Evolutionary conservation across 2,888 invertebrate genomes (phyloP), one percentile per base, ranked within the genome.

Genomic region (Sinelater perroti): DNA sequence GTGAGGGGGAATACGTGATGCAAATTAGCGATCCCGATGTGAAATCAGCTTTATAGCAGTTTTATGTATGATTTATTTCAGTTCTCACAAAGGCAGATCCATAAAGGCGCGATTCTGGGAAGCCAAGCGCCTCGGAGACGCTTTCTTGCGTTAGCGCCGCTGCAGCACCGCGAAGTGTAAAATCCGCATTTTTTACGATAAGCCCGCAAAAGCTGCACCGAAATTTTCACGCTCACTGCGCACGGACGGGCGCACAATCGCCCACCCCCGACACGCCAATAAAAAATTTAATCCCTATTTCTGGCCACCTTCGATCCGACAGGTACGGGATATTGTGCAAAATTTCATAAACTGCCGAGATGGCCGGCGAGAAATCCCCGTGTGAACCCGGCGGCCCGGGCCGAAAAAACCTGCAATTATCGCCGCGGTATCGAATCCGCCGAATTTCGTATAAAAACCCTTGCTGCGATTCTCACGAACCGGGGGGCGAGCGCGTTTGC

Each of bases 1-100:
- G 74, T 75, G 75, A 72, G 72, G 68, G 66, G 61, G 72, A 72
- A 75, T 75, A 72, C 71, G 74, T 73, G 67, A 75, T 75, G 75
- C 73, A 75, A 75, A 75, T 75, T 74, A 74, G 62, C 61, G 57
- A 63, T 63, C 42, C 60, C 61, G 60, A 64, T 61, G 62, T 67
- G 65, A 63, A 62, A 66, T 64, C 58, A 60, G 64, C 69, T 71
- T 71, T 70, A 71, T 70, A 66, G 67, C 64, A 67, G 61, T 65
- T 66, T 62, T 64, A 62, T 57, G 63, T 64, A 62, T 62, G 66
- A 70, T 73, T 72, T 73, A 71, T 73, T 70, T 71, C 67, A 65
- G 67, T 72, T 72, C 72, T 68, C 70, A 69, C 65, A 57, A 70
- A 71, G 67, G 61, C 45, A 62, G 60, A 62, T 63, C 69, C 70